Evolutionary conservation across 2,888 invertebrate species (phyloP).

Genomic region (Merodon equestris): DNA sequence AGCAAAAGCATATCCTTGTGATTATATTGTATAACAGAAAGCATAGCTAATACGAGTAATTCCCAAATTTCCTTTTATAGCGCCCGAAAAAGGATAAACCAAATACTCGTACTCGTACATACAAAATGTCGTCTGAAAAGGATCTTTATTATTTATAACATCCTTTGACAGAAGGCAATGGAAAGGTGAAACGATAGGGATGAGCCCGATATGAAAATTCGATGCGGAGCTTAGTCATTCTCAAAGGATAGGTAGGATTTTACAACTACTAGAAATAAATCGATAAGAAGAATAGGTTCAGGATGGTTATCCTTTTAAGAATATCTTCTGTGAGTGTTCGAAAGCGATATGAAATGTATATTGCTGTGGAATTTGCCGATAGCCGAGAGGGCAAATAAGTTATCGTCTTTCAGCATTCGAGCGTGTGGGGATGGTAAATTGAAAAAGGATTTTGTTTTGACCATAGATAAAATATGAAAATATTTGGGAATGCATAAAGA

Average conservation of each 20-base stretch:
- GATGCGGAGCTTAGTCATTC: slow-evolving; percentile 41
- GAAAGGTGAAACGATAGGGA: background rate
- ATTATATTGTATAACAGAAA: slow-evolving; percentile 34
- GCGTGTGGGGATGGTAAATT: background rate
- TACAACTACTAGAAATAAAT: background rate
- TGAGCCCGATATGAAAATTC: slow-evolving; percentile 31
- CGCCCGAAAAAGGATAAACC: too few species aligned
- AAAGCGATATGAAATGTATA: slow-evolving; percentile 10
- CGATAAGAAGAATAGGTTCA: too few species aligned
- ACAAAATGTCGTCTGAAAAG: background rate
- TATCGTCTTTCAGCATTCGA: background rate
- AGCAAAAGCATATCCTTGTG: slow-evolving; percentile 21
- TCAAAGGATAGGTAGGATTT: slow-evolving; percentile 9
- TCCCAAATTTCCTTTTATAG: slow-evolving; percentile 40
- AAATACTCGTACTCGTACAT: too few species aligned
- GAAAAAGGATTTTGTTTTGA: slow-evolving; percentile 1
- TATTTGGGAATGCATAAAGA: background rate
- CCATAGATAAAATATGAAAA: background rate
- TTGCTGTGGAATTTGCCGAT: slow-evolving; percentile 9
- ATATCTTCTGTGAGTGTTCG: slow-evolving; percentile 1
- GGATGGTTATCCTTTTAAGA: slow-evolving; percentile 11
- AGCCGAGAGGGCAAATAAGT: slow-evolving; percentile 1
- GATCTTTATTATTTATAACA: slow-evolving; percentile 56
- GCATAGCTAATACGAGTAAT: slow-evolving; percentile 47
- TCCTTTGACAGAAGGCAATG: slow-evolving; percentile 20